Evolutionary conservation across 2,113 vertebrate species (phyloP).

Genomic region (Gymnogyps californianus): DNA sequence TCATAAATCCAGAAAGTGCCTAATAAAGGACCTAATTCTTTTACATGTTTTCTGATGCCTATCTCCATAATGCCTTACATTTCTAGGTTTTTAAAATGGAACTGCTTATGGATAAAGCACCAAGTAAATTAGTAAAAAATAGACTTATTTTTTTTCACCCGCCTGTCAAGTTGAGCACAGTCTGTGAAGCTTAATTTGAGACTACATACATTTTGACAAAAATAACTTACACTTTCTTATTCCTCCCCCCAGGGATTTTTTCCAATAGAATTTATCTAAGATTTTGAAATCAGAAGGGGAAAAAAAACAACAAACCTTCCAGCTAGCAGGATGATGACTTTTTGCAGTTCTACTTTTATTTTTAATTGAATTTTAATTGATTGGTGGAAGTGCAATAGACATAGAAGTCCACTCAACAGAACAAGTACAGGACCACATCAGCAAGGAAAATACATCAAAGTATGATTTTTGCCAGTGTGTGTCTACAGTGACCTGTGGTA

Average conservation of each 20-base stretch:
- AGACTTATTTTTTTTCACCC: not conserved
- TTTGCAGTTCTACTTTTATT: constrained; percentile 40
- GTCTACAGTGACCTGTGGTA: not conserved
- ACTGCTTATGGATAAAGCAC: not conserved
- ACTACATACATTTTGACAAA: not conserved
- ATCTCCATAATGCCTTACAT: not conserved
- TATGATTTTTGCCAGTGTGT: not conserved
- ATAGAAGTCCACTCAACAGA: not conserved
- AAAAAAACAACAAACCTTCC: not conserved
- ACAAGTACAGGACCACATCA: not conserved
- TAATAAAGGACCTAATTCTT: not conserved
- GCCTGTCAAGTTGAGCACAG: not conserved
- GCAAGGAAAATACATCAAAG: not conserved
- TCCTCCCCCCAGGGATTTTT: not conserved
- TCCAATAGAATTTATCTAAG: not conserved
- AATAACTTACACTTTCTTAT: not conserved
- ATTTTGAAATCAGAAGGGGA: not conserved
- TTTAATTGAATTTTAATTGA: constrained; percentile 34
- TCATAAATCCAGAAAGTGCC: not conserved
- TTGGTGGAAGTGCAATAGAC: not conserved
- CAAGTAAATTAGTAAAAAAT: not conserved
- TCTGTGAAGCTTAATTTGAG: not conserved
- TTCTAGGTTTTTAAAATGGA: not conserved
- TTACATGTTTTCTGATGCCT: not conserved
- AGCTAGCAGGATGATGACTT: not conserved